phyloP scores from a whole-genome alignment of 2,113 vertebrate genomes.

The Lophochroa leadbeateri region DNA sequence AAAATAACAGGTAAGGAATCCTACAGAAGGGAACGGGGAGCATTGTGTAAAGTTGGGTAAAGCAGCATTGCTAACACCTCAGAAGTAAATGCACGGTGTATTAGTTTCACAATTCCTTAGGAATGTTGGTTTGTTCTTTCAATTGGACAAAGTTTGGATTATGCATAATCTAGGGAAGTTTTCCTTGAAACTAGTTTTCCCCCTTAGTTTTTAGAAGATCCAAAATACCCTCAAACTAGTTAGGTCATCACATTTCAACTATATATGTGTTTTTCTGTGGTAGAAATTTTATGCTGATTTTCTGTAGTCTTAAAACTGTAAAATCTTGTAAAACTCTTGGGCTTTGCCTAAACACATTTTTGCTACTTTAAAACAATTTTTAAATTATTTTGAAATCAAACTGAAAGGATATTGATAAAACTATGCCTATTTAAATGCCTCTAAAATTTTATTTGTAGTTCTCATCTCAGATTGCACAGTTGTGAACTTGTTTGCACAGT shows the following conservation, averaged over 20 bases:
- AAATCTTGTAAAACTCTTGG: neutral
- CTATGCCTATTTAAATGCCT: neutral
- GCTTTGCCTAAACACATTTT: neutral
- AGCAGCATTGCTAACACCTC: neutral
- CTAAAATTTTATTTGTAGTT: neutral
- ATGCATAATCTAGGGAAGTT: neutral
- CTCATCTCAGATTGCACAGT: neutral
- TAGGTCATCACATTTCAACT: neutral
- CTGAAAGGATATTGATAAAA: neutral
- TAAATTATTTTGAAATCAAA: neutral
- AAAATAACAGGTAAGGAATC: conserved; percentile 64
- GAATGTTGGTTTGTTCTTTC: neutral
- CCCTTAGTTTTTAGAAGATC: neutral
- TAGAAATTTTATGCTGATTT: neutral
- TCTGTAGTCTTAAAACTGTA: neutral
- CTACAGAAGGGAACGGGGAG: conserved; percentile 17
- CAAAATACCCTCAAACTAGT: neutral
- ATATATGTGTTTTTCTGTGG: neutral
- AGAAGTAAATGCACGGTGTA: neutral
- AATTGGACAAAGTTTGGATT: neutral
- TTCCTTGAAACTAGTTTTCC: neutral
- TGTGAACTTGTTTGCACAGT: neutral
- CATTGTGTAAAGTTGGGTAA: neutral
- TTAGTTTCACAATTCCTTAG: neutral
- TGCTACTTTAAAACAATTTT: neutral